A percentile compares a stretch with the other conserved stretches of the same genome.
Conservation (phyloP, 2,113 vertebrate species). For the Psilopsiagon aurifrons region DNA sequence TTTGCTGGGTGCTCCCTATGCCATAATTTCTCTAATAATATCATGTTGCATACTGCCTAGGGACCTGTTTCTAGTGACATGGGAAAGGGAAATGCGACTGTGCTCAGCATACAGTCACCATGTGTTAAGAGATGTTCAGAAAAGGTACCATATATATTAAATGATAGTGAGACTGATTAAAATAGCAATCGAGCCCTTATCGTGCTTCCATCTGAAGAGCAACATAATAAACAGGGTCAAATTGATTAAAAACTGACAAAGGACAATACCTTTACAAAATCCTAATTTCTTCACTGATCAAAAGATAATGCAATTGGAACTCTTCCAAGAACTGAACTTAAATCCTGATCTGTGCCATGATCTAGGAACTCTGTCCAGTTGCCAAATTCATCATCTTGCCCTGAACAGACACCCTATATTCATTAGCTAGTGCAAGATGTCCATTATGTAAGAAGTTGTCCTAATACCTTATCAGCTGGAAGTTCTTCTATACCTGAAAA, state of each 20-base stretch:
- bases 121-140: background rate
- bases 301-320: background rate
- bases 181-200: background rate
- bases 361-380: background rate
- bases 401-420: background rate
- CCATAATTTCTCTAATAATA: background rate
- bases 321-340: background rate
- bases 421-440: background rate
- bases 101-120: background rate
- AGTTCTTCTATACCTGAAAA: background rate
- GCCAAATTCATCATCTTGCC: background rate
- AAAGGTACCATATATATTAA: background rate
- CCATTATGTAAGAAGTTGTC: background rate
- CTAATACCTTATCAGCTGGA: background rate
- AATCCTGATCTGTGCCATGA: background rate
- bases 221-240: background rate
- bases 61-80: background rate
- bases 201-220: background rate
- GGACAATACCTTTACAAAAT: background rate
- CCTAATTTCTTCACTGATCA: background rate
- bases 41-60: fast-evolving
- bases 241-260: background rate
- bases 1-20: background rate
- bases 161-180: background rate
- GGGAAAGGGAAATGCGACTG: background rate